Conservation (phyloP, 2,113 vertebrate species). For the Colossoma macropomum region DNA sequence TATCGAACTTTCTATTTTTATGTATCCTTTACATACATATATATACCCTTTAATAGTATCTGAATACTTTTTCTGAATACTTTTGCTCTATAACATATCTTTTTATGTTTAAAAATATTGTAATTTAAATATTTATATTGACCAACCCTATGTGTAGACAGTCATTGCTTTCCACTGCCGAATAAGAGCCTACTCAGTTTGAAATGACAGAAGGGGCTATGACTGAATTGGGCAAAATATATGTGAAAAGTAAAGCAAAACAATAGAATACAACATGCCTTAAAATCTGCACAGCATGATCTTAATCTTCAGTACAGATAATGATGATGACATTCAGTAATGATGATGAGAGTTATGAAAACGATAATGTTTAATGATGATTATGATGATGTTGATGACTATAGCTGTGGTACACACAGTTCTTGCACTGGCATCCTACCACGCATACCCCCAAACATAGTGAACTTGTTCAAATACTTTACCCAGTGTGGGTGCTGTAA, state of each 20-base stretch:
- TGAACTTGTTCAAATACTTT: neutral
- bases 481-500: neutral
- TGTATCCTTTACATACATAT: too few species aligned
- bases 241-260: neutral
- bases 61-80: too few species aligned
- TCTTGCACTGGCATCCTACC: neutral
- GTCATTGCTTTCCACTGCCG: too few species aligned
- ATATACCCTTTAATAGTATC: too few species aligned
- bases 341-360: conserved; percentile 10
- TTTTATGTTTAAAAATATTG: too few species aligned
- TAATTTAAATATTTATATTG: too few species aligned
- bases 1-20: too few species aligned
- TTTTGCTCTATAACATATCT: too few species aligned
- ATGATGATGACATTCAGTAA: conserved; percentile 18
- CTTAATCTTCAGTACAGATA: neutral
- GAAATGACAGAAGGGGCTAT: neutral
- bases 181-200: too few species aligned
- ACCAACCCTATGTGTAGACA: too few species aligned
- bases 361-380: neutral
- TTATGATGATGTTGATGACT: neutral
- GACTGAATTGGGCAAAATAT: neutral
- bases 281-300: neutral
- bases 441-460: neutral
- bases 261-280: neutral
- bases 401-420: neutral